phyloP scores from a whole-genome alignment of 2,888 invertebrate genomes.

The Acronicta aceris region DNA sequence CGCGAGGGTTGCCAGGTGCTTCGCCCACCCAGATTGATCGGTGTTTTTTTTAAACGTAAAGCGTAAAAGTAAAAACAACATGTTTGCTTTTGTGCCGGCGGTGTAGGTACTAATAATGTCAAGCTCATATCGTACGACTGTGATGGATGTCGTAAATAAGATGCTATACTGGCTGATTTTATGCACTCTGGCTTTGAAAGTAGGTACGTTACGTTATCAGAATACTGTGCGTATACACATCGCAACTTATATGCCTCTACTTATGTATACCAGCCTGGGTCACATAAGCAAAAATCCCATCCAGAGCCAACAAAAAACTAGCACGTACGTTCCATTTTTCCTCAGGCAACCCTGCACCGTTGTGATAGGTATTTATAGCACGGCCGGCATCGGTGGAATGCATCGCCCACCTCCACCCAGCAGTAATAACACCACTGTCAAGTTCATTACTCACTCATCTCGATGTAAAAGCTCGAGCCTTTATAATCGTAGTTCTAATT shows the following conservation, averaged over 20 bases:
- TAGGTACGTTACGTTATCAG: neutral
- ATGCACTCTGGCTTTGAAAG: constrained; percentile 8
- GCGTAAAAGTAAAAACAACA: constrained; percentile 33
- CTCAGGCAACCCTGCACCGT: constrained; percentile 56
- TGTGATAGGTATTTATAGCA: constrained; percentile 72
- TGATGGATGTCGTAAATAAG: constrained; percentile 31
- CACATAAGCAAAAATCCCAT: constrained; percentile 12
- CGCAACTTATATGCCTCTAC: neutral
- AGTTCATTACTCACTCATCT: constrained; percentile 82
- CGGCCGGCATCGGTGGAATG: constrained; percentile 68
- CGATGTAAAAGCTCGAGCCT: constrained; percentile 56
- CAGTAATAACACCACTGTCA: constrained; percentile 84
- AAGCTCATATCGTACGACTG: neutral
- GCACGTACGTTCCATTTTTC: constrained; percentile 43
- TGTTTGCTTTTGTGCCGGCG: neutral
- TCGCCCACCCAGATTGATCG: constrained; percentile 44
- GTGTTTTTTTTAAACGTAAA: constrained; percentile 35
- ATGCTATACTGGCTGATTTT: constrained; percentile 1
- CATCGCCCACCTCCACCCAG: constrained; percentile 73
- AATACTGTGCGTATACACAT: neutral
- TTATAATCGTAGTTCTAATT: constrained; percentile 57
- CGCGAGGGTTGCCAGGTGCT: constrained; percentile 59
- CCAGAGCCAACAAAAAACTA: constrained; percentile 16
- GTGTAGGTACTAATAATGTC: neutral
- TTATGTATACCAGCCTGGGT: constrained; percentile 3